Percentiles rank a stretch among this genome's conserved stretches.
phyloP scores from a whole-genome alignment of 2,888 invertebrate genomes.

The Mesochorus sp. region DNA sequence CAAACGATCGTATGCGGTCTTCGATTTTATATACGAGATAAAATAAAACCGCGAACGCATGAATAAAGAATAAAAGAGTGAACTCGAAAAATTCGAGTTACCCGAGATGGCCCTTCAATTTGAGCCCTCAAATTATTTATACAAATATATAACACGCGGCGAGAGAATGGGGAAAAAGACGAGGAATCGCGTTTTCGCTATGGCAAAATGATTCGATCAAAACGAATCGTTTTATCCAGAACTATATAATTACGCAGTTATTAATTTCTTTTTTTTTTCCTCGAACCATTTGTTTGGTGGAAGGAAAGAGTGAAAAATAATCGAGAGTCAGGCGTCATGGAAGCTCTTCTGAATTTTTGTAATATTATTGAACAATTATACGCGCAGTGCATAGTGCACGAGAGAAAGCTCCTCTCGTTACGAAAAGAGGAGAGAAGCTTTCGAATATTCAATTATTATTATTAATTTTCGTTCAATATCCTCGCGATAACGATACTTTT shows the following conservation, averaged over 20 bases:
- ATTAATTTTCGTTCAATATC: background rate
- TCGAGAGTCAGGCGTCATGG: conserved; percentile 50
- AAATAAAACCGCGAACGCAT: conserved; percentile 26
- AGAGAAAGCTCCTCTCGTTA: conserved; percentile 30
- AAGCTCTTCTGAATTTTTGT: conserved; percentile 42
- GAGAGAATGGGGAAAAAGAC: background rate
- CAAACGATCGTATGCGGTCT: conserved; percentile 26
- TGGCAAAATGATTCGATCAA: background rate
- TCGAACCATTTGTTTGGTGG: conserved; percentile 9
- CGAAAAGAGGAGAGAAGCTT: background rate
- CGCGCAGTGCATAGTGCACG: too few species aligned
- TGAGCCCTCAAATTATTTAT: conserved; percentile 43
- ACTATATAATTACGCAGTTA: background rate
- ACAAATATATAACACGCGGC: conserved; percentile 3
- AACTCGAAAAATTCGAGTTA: conserved; percentile 5
- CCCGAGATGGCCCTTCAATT: conserved; percentile 29
- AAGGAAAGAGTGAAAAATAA: conserved; percentile 23
- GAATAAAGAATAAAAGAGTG: too few species aligned
- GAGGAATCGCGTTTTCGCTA: background rate
- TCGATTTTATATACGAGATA: conserved; percentile 2
- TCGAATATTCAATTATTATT: background rate
- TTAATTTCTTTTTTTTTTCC: conserved; percentile 3
- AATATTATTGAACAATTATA: conserved; percentile 14
- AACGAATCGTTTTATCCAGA: conserved; percentile 34
- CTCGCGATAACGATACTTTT: conserved; percentile 20